Evolutionary conservation across 2,797 vertebrate species (phyloP).

Genomic region (Muscicapa striata): DNA sequence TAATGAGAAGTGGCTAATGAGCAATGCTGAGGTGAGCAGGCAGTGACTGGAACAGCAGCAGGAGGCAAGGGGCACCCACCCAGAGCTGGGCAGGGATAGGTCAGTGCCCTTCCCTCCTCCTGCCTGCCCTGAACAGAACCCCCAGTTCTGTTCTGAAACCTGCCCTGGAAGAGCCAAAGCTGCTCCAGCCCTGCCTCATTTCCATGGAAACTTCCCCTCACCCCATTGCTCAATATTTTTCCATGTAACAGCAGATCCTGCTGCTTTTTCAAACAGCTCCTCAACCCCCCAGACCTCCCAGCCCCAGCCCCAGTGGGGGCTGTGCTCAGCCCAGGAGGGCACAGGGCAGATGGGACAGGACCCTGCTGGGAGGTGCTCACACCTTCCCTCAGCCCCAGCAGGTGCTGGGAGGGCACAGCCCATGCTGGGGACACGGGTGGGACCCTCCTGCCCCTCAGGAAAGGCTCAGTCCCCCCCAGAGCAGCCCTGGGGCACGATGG

Average conservation of each 20-base stretch:
- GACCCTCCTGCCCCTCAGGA: not conserved
- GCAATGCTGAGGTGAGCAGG: accelerated
- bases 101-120: not conserved
- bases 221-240: not conserved
- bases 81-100: accelerated
- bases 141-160: accelerated
- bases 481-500: not conserved
- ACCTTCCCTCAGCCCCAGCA: not conserved
- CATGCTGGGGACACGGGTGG: accelerated
- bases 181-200: not conserved
- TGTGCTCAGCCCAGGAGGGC: not conserved
- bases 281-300: accelerated
- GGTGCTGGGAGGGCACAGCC: not conserved
- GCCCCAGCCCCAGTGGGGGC: not conserved
- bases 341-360: not conserved
- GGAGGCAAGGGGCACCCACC: not conserved
- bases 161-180: not conserved
- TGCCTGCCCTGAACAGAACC: not conserved
- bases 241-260: not conserved
- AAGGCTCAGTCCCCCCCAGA: not conserved
- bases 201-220: not conserved
- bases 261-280: not conserved
- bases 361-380: not conserved
- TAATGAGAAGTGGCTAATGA: not conserved
- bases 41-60: not conserved